These are phyloP conservation scores for Brachionus rotundiformis DNA, from an alignment of 1,140 invertebrate species.

Conservation along the genomic window DNA sequence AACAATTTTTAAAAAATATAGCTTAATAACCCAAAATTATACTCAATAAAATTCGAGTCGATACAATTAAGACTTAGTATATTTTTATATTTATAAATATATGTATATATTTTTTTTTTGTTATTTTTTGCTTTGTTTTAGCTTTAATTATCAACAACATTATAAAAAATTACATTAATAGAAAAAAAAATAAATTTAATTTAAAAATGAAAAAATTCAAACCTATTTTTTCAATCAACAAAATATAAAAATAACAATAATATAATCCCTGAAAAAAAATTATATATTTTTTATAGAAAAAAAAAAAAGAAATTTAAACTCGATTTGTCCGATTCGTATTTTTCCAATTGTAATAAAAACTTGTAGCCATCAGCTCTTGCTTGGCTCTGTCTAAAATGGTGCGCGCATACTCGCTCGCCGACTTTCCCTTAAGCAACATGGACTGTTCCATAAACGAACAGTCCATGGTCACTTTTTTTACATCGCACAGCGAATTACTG, in stretches of 20 bases:
- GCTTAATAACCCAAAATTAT: not conserved
- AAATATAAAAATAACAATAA: constrained; percentile 21
- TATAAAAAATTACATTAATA: constrained; percentile 14
- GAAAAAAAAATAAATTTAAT: not conserved
- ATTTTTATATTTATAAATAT: too few species aligned
- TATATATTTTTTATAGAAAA: too few species aligned
- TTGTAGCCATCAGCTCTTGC: not conserved
- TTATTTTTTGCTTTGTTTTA: too few species aligned
- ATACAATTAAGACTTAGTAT: not conserved
- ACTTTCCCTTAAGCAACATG: not conserved
- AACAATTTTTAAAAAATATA: not conserved
- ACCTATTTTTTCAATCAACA: constrained; percentile 4
- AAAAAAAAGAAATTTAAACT: not conserved
- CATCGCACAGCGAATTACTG: too few species aligned
- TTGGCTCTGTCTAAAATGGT: not conserved
- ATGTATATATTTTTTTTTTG: too few species aligned
- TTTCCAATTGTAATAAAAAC: not conserved
- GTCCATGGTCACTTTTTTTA: not conserved
- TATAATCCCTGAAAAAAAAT: constrained; percentile 7
- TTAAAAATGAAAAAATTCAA: not conserved
- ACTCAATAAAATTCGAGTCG: not conserved
- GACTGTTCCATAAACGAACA: constrained; percentile 5
- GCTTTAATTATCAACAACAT: not conserved
- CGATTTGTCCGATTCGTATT: constrained; percentile 40
- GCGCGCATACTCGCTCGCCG: constrained; percentile 15